These are phyloP conservation scores for Scytalopus superciliaris DNA, from an alignment of 2,113 vertebrate genomes.

Conservation along the genomic window DNA sequence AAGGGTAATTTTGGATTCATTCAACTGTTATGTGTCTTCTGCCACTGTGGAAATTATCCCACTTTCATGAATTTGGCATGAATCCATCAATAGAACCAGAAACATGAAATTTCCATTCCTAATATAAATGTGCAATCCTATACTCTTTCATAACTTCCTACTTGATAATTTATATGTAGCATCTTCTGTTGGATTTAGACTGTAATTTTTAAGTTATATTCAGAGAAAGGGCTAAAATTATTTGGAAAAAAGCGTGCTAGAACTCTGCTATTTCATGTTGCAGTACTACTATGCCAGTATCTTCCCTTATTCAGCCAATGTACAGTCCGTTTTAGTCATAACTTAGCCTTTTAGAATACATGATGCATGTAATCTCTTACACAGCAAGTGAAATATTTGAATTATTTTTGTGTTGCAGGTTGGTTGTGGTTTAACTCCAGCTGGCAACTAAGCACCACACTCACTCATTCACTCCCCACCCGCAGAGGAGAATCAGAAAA, in stretches of 20 bases:
- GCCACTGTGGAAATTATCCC: not conserved
- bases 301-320: not conserved
- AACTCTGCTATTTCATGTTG: not conserved
- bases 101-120: not conserved
- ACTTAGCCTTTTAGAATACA: not conserved
- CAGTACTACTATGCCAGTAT: not conserved
- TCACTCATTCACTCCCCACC: not conserved
- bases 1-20: slow-evolving; percentile 20
- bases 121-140: not conserved
- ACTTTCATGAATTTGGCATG: not conserved
- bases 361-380: not conserved
- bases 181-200: not conserved
- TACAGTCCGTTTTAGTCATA: not conserved
- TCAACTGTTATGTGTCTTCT: not conserved
- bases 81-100: not conserved
- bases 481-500: not conserved
- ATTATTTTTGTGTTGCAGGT: not conserved
- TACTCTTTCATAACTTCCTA: not conserved
- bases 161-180: not conserved
- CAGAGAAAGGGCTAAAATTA: not conserved
- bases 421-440: not conserved
- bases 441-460: not conserved
- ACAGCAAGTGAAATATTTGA: not conserved
- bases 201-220: not conserved
- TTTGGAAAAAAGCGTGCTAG: not conserved